Percentiles rank a stretch among this genome's conserved stretches.
phyloP scores from a whole-genome alignment of 1,140 invertebrate species.

The Panagrolaimus sp. region DNA sequence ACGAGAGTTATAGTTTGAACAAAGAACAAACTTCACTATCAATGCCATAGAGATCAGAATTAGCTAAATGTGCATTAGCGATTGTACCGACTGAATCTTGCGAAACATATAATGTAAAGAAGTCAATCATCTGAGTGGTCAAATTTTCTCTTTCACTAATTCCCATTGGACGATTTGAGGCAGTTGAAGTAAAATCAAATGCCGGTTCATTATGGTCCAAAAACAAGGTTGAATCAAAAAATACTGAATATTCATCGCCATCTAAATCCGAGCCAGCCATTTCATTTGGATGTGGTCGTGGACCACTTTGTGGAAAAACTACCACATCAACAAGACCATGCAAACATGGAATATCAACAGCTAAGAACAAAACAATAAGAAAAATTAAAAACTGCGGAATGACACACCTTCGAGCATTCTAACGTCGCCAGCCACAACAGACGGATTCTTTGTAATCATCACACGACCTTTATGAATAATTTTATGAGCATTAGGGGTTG shows the following conservation, averaged over 20 bases:
- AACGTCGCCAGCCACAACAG: conserved; percentile 56
- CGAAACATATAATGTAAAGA: conserved; percentile 49
- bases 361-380: conserved; percentile 24
- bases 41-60: conserved; percentile 39
- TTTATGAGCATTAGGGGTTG: neutral
- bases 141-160: too few relatives aligned
- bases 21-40: conserved; percentile 25
- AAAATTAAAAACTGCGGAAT: too few relatives aligned
- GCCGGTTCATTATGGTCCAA: conserved; percentile 38
- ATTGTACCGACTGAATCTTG: conserved; percentile 53
- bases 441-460: conserved; percentile 57
- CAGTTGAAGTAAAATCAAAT: conserved; percentile 32
- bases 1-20: too few relatives aligned
- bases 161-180: too few relatives aligned
- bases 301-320: conserved; percentile 54
- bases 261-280: conserved; percentile 57
- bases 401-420: conserved; percentile 31
- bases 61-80: conserved; percentile 52
- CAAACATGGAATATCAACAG: conserved; percentile 49
- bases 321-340: conserved; percentile 56
- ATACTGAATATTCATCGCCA: conserved; percentile 55
- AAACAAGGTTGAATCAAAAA: conserved; percentile 44
- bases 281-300: conserved; percentile 56
- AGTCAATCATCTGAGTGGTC: conserved; percentile 47
- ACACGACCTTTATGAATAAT: conserved; percentile 26